These are phyloP conservation scores for Sorex maritimensis DNA, from an alignment of 2,797 vertebrate genomes.

Conservation along the genomic window DNA sequence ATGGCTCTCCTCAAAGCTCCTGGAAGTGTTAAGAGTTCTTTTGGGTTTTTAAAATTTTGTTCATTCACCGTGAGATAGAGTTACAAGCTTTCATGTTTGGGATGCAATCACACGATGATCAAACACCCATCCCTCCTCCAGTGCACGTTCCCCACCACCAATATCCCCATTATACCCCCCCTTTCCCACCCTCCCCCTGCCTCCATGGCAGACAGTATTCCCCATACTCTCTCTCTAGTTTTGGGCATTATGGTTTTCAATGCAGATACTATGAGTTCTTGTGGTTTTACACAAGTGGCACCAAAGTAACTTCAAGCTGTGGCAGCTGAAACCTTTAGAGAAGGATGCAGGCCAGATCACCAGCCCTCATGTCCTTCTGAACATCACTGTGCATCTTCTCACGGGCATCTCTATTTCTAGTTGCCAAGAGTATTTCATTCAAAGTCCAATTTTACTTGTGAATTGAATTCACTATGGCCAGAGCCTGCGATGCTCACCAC, in stretches of 20 bases:
- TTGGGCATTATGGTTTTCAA: no score
- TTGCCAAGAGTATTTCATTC: constrained; percentile 60
- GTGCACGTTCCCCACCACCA: no score
- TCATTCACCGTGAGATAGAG: no score
- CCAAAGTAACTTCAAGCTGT: constrained; percentile 79
- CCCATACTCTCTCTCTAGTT: no score
- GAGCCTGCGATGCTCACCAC: background rate
- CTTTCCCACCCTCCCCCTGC: no score
- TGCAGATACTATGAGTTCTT: constrained; percentile 23
- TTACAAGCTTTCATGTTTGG: no score
- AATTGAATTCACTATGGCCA: background rate
- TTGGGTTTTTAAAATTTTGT: background rate
- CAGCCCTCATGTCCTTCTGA: no score
- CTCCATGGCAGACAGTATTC: no score
- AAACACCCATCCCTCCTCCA: no score
- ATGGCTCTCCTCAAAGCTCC: constrained; percentile 31
- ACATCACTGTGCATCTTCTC: background rate
- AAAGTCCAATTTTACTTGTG: constrained; percentile 69
- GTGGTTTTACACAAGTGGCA: constrained; percentile 59
- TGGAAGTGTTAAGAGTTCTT: constrained; percentile 76
- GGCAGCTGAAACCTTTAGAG: constrained; percentile 78
- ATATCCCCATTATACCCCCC: no score
- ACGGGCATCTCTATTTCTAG: background rate
- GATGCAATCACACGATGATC: no score
- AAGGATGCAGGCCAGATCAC: constrained; percentile 22